Base-by-base conservation (phyloP, 2,888 invertebrate species). In the Trimorus sp. region DNA sequence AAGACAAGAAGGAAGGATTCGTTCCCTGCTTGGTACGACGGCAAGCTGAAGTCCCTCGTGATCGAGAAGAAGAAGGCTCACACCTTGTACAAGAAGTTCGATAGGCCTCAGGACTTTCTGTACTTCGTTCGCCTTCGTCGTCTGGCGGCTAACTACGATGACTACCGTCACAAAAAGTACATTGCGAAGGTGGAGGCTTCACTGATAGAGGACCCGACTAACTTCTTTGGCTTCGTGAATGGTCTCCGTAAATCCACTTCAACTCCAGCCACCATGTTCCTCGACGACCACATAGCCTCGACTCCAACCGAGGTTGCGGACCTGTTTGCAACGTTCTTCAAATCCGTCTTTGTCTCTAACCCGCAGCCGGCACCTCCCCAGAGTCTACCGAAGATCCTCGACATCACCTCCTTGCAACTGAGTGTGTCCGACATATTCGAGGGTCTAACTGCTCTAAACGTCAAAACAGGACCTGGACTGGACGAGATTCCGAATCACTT, bases 11-110 rank as follows among this genome's bases (percentile, higher is more conserved):
- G 8, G 14, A 51, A 14, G 8, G 51, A 51, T 14, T n/a, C 51
- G n/a, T 51, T 51, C 14, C 51, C 51, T n/a, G 51, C 14, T n/a
- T 51, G 51, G 51, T 51, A n/a, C 51, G n/a, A 51, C 51, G 14
- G 51, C 14, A 51, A 14, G 15, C n/a, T 51, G 7, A 51, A 51
- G 11, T 15, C 7, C 14, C 15, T 51, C n/a, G 14, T 51, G n/a
- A 11, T 7, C 12, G 51, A 51, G 51, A 51, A 51, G 51, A 51
- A 51, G 15, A 51, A 51, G 14, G n/a, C 15, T 14, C 51, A 51
- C 14, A 6, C 51, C 12, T 11, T 14, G 11, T 51, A n/a, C 51
- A 51, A 51, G 14, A 11, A 14, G 51, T 51, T 8, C 7, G 6
- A 15, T 8, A 11, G 14, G 7, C n/a, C n/a, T 8, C 15, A 8